Evolutionary conservation across 1,140 invertebrate species (phyloP).

Genomic region (Bombus vancouverensis): DNA sequence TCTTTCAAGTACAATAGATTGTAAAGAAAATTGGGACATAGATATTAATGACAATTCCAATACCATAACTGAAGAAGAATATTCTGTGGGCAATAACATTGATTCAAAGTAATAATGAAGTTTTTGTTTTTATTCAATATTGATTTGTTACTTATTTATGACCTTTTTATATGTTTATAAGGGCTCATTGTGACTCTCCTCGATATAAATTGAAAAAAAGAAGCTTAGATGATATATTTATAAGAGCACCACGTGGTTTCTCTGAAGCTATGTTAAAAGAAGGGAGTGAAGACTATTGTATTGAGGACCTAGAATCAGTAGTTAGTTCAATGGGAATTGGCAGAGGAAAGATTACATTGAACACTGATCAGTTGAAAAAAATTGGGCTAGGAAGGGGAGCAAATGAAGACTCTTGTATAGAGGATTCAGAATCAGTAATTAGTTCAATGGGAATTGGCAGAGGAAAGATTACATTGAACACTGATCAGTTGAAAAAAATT

Average conservation of each 20-base stretch:
- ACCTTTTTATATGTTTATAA: constrained; percentile 9
- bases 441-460: constrained; percentile 59
- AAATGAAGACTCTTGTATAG: constrained; percentile 24
- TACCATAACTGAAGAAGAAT: background rate
- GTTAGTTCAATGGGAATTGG: constrained; percentile 55
- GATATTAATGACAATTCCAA: background rate
- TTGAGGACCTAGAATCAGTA: constrained; percentile 62
- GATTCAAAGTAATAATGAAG: constrained; percentile 3
- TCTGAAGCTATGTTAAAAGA: constrained; percentile 62
- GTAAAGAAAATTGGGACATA: constrained; percentile 63
- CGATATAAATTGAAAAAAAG: constrained; percentile 52
- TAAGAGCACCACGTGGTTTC: constrained; percentile 58
- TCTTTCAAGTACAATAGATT: constrained; percentile 30
- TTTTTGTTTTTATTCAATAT: background rate
- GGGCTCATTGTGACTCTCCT: constrained; percentile 50
- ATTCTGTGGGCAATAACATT: background rate
- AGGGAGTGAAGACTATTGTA: constrained; percentile 15
- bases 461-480: constrained; percentile 23
- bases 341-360: constrained; percentile 40
- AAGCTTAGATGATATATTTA: background rate
- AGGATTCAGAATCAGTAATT: constrained; percentile 60
- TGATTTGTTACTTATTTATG: background rate
- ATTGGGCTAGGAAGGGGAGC: background rate
- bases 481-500: background rate
- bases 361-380: background rate